These are phyloP conservation scores for Hypsopygia costalis DNA, from an alignment of 2,888 invertebrate genomes.

Conservation along the genomic window DNA sequence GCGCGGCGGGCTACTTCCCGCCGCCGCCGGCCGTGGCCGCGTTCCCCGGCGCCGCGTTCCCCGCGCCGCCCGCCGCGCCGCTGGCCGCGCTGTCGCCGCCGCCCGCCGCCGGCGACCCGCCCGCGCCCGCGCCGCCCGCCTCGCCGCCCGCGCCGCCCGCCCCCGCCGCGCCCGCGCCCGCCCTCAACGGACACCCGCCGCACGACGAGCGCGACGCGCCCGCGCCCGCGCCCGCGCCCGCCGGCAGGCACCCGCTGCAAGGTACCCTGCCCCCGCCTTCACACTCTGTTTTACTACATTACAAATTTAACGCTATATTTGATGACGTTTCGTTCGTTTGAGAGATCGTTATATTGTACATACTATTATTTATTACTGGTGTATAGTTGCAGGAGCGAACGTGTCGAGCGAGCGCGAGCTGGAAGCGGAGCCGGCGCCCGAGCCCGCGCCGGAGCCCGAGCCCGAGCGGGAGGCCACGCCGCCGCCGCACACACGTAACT, in stretches of 20 bases:
- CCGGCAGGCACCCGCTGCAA: slow-evolving; percentile 25
- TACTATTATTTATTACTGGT: too few relatives aligned
- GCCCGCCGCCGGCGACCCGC: slow-evolving; percentile 8
- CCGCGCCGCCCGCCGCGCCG: slow-evolving; percentile 42
- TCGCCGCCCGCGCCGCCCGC: slow-evolving; percentile 36
- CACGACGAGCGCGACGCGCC: slow-evolving; percentile 34
- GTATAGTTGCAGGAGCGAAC: slow-evolving; percentile 18
- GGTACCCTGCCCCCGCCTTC: too few relatives aligned
- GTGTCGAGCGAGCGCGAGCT: slow-evolving; percentile 16
- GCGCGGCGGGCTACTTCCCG: slow-evolving; percentile 41
- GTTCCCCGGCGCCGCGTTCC: slow-evolving; percentile 29
- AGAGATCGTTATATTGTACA: too few relatives aligned
- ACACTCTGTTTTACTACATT: too few relatives aligned
- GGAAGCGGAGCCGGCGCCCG: slow-evolving; percentile 42
- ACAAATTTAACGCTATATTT: too few relatives aligned
- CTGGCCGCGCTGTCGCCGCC: slow-evolving; percentile 24
- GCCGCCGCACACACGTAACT: slow-evolving; percentile 32
- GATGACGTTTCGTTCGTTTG: too few relatives aligned
- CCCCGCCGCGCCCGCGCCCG: slow-evolving; percentile 1
- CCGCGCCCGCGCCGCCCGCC: slow-evolving; percentile 9
- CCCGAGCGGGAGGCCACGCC: slow-evolving; percentile 42
- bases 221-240: slow-evolving; percentile 28
- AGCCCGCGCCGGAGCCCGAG: slow-evolving; percentile 31
- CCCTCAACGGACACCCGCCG: slow-evolving; percentile 27
- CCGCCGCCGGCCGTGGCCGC: slow-evolving; percentile 31